Evolutionary conservation across 2,797 vertebrate genomes (phyloP).

Genomic region (Rhynchotus rufescens): DNA sequence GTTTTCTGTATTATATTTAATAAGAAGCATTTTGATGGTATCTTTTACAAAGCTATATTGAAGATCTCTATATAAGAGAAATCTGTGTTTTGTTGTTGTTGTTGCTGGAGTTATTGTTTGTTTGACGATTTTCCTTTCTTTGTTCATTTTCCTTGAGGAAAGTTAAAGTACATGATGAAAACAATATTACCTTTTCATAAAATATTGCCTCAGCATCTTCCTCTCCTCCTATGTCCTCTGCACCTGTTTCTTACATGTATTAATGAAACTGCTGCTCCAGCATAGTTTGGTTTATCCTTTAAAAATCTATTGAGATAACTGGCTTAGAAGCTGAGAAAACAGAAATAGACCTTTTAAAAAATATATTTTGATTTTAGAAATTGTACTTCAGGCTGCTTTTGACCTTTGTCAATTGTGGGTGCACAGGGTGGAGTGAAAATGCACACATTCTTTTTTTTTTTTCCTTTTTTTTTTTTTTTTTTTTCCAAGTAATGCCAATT

Average conservation of each 20-base stretch:
- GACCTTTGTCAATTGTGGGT: not conserved
- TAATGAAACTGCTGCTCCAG: constrained; percentile 39
- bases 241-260: constrained; percentile 54
- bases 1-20: not conserved
- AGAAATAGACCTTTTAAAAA: not conserved
- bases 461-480: too few species aligned
- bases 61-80: not conserved
- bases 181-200: not conserved
- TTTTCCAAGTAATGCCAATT: not conserved
- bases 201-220: not conserved
- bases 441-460: not conserved
- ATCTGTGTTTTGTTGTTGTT: not conserved
- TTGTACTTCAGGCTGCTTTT: not conserved
- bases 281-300: not conserved
- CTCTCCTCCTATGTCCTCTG: not conserved
- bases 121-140: too few species aligned
- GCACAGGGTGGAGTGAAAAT: not conserved
- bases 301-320: constrained; percentile 21
- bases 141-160: not conserved
- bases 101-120: too few species aligned
- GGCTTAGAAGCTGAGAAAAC: not conserved
- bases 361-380: not conserved
- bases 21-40: not conserved
- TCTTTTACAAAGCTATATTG: not conserved
- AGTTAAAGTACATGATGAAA: not conserved